Conservation (phyloP, 2,888 invertebrate genomes). For the Parnassius glacialis region DNA sequence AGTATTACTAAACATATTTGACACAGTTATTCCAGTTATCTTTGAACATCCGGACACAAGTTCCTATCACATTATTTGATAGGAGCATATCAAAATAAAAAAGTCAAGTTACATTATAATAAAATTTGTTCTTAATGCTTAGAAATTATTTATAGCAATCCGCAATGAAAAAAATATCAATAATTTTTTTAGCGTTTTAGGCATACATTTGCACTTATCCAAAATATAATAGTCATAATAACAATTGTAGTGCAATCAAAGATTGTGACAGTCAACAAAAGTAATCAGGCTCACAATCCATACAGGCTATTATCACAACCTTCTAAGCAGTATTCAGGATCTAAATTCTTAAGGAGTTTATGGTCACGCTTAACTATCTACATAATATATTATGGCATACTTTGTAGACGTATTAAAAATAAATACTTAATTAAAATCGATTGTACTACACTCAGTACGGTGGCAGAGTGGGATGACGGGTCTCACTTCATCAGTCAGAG, state of each 20-base stretch:
- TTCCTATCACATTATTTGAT: not conserved
- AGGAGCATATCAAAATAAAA: not conserved
- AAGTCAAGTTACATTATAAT: not conserved
- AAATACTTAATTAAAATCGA: slow-evolving; percentile 5
- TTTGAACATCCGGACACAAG: not conserved
- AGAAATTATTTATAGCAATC: too few relatives aligned
- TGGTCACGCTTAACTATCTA: not conserved
- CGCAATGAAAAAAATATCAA: too few relatives aligned
- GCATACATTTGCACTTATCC: too few relatives aligned
- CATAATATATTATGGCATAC: not conserved
- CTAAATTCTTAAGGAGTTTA: not conserved
- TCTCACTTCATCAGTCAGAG: too few relatives aligned
- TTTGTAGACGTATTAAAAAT: not conserved
- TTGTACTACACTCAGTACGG: not conserved
- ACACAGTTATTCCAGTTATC: not conserved
- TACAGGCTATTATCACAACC: slow-evolving; percentile 4
- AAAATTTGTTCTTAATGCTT: not conserved
- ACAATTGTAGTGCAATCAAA: too few relatives aligned
- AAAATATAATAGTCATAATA: too few relatives aligned
- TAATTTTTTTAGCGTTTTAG: too few relatives aligned
- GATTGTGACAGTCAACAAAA: too few relatives aligned
- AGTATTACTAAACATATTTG: not conserved
- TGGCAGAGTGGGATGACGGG: not conserved
- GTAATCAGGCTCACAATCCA: not conserved
- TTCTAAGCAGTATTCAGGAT: not conserved